Base-by-base conservation (phyloP, 2,797 vertebrate species). In the Urosaurus nigricauda region DNA sequence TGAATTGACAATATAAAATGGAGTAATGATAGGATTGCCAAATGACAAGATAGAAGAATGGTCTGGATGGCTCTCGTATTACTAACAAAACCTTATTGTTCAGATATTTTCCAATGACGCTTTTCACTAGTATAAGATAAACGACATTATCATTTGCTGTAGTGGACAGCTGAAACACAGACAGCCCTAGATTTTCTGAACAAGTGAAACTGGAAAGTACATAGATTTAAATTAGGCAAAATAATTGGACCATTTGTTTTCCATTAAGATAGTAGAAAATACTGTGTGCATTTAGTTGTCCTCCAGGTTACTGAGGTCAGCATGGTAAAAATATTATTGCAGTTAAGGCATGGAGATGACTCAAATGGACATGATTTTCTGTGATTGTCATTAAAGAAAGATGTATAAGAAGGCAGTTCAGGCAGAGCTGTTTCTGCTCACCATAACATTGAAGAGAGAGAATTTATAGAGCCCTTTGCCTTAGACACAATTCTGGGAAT, bases 291-390 rank as follows among this genome's bases (percentile, higher is more conserved):
- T 13, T 79, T 73, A 60, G 75, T 56, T 86, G 2, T 24, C 65
- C 51, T 21, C 1, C 79, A 0, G 0, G 85, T 84, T 40, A 29
- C 11, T 75, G 40, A 87, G 0, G 17, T 40, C 14, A 80, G 56
- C 81, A 8, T 35, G 47, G 16, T 40, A 6, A 9, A 74, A 14
- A 26, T 81, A 9, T 14, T 70, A 87, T 11, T 86, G 63, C 70
- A 90, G 19, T 79, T 9, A 0, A 74, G 43, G 29, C 2, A 11
- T 87, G n/a, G 53, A 58, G 86, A 88, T 5, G 8, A 3, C n/a
- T 60, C 81, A 84, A 86, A 87, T 0, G 0, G 88, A 21, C 80
- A 19, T 29, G 0, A 0, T 63, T 6, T 13, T 83, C 56, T 60
- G 9, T 8, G 26, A 53, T 51, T 53, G 40, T 88, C 79, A 35